Base-by-base conservation (phyloP, 2,797 vertebrate genomes). In the Sebastes itinus region DNA sequence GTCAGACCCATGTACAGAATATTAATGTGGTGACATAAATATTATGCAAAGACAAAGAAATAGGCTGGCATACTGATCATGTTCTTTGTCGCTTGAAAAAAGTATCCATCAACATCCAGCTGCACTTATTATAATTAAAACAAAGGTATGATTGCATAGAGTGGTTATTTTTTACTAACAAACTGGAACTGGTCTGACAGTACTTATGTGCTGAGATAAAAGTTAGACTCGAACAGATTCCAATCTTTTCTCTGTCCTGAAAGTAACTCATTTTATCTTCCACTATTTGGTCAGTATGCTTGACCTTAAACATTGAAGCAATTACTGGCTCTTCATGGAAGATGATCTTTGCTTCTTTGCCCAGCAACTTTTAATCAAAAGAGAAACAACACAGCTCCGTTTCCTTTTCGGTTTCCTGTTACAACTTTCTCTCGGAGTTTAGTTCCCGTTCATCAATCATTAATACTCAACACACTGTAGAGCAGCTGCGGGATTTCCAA, bases 101-200 rank as follows among this genome's bases (percentile, higher is more conserved):
- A 67, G 2, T 25, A 23, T 35, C 12, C 11, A 33, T 69, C n/a
- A 16, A 33, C 38, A 25, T 65, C 1, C 8, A 7, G 28, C 46
- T 67, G 30, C 4, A 27, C 52, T 70, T 46, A 70, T 38, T 18
- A 33, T 55, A 30, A 83, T 78, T 77, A 69, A 79, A 75, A 72
- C 38, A 75, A 82, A 69, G 16, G 6, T 25, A 38, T 42, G 25
- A 55, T 84, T 54, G 80, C 65, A 71, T 56, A 2, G 11, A 13
- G 27, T 2, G 20, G 42, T 72, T 35, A 12, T 35, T 46, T 42
- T 42, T 32, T 22, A 10, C 20, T 25, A 22, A 58, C 32, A 64
- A 84, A 64, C 1, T 58, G 10, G 12, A 80, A 58, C n/a, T 14
- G 20, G 10, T 3, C n/a, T 58, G 60, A n/a, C 61, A 74, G 6